These are phyloP conservation scores for Tetragonula carbonaria DNA, from an alignment of 2,888 invertebrate species.

Conservation along the genomic window DNA sequence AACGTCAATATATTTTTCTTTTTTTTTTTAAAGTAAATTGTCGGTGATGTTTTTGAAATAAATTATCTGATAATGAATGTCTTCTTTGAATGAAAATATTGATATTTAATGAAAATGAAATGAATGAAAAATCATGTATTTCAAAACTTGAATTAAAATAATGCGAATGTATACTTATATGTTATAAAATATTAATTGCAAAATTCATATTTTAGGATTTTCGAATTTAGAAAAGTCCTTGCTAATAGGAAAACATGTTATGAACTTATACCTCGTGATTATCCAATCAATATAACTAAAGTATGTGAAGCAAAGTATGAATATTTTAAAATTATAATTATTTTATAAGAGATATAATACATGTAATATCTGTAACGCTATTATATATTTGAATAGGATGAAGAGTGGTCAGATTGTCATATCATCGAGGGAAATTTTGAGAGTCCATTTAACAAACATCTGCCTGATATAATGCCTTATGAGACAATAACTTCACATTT, in stretches of 20 bases:
- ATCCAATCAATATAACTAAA: constrained; percentile 94
- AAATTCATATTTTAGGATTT: constrained; percentile 89
- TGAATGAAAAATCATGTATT: not conserved
- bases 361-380: not conserved
- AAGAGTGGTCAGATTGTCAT: constrained; percentile 89
- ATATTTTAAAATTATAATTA: not conserved
- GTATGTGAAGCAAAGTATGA: constrained; percentile 83
- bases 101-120: not conserved
- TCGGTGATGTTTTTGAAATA: not conserved
- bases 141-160: not conserved
- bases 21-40: not conserved
- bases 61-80: not conserved
- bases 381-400: constrained; percentile 85
- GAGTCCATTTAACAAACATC: constrained; percentile 92
- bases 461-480: constrained; percentile 94
- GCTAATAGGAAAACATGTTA: constrained; percentile 93
- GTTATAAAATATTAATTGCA: not conserved
- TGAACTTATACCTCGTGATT: constrained; percentile 91
- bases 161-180: not conserved
- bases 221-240: constrained; percentile 95
- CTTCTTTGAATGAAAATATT: not conserved
- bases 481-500: constrained; percentile 94
- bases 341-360: not conserved
- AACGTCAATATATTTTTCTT: not conserved
- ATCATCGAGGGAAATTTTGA: constrained; percentile 94